Percentiles rank a stretch among this genome's conserved stretches.
These are phyloP conservation scores for Corvus cornix DNA, from an alignment of 2,113 vertebrate genomes.

Conservation along the genomic window DNA sequence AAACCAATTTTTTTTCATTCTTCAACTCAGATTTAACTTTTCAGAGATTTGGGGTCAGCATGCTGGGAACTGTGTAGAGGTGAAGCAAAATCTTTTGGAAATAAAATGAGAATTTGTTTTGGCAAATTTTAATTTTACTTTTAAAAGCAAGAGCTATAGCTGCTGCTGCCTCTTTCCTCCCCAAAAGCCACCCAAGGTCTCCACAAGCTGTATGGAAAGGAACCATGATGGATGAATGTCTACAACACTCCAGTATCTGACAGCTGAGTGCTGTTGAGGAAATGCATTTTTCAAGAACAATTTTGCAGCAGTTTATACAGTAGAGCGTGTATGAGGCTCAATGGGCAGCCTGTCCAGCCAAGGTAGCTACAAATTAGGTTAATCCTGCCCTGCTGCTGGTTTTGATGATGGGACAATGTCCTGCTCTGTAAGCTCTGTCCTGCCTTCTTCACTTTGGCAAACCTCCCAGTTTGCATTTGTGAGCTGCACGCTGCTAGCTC, in stretches of 20 bases:
- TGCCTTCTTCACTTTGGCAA: neutral
- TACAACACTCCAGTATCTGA: fast-evolving
- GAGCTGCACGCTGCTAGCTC: neutral
- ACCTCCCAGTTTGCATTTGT: neutral
- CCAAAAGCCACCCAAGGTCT: neutral
- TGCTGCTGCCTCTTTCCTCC: neutral
- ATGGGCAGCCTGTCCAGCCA: neutral
- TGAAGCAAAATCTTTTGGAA: neutral
- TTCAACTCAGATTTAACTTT: neutral
- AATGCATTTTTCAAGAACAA: neutral
- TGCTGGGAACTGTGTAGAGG: neutral
- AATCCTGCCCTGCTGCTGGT: neutral
- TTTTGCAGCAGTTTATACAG: neutral
- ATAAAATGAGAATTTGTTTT: neutral
- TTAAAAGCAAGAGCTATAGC: neutral
- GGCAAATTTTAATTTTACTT: neutral
- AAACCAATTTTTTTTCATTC: neutral
- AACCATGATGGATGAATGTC: fast-evolving
- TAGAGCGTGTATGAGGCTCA: neutral
- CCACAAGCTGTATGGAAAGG: neutral
- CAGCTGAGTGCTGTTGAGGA: neutral
- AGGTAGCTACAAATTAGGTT: neutral
- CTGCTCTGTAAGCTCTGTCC: neutral
- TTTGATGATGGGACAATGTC: neutral
- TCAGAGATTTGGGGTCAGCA: neutral